Base-by-base conservation (phyloP, 2,113 vertebrate species). In the Phalacrocorax brasilianus region DNA sequence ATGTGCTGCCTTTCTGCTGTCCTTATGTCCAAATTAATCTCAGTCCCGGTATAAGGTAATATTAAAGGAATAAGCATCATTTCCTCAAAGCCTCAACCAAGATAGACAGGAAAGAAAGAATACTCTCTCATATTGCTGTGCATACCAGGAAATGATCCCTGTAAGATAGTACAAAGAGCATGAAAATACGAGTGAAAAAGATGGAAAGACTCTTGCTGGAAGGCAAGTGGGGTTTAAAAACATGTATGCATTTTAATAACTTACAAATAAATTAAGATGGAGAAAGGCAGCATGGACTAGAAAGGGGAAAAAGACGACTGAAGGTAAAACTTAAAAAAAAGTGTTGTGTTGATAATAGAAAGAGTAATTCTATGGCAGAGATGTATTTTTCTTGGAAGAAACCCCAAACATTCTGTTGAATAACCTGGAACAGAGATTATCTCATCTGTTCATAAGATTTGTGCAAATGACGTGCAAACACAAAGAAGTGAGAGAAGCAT, bases 261-360 rank as follows among this genome's bases (percentile, higher is more conserved):
- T 81, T 85, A 91, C 2, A 79, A 93, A 96, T 93, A 97, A 96
- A 87, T 95, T 93, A 94, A 79, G 66, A 75, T 53, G 55, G 45
- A 70, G 61, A 92, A 94, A 89, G 65, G 40, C 67, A 85, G 42
- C 35, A 77, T 11, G 20, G 61, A 27, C 59, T 83, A 45, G 13
- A 59, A 83, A 42, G 5, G 14, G 32, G 17, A 38, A 49, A 56
- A 44, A 77, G 19, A 85, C 2, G 45, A 68, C 5, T 45, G 35
- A 82, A 75, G 12, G 45, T 45, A 45, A 45, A 38, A 38, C 38
- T 15, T 55, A 47, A 70, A 62, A 42, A 76, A 68, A 55, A 12
- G 55, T 53, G 63, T 23, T 45, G 38, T 58, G 56, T 42, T 78
- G 35, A 28, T 75, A 89, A 73, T 0, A 50, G 47, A 78, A 75